A percentile compares a stretch with the other conserved stretches of the same genome.
Evolutionary conservation across 1,140 invertebrate genomes (phyloP).

Genomic region (Belonocnema kinseyi): DNA sequence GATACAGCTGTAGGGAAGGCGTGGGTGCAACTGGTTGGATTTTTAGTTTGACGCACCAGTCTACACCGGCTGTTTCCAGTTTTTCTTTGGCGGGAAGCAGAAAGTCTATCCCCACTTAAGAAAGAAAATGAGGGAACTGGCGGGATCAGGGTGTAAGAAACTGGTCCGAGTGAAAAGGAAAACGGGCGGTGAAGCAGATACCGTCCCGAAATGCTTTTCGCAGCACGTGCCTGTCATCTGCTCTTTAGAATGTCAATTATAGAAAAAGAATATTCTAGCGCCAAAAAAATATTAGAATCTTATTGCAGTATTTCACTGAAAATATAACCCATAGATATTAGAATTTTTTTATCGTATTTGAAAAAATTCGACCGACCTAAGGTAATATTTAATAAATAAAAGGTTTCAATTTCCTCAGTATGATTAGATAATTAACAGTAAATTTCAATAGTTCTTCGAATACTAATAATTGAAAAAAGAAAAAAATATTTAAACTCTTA

Average conservation of each 20-base stretch:
- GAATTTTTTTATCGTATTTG: not conserved
- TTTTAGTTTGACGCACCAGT: constrained; percentile 12
- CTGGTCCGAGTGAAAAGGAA: constrained; percentile 31
- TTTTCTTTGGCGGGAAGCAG: constrained; percentile 49
- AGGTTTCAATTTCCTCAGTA: too few species aligned
- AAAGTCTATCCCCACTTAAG: constrained; percentile 32
- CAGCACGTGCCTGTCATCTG: constrained; percentile 24
- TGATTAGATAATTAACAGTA: too few species aligned
- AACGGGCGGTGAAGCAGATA: constrained; percentile 17
- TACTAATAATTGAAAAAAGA: too few species aligned
- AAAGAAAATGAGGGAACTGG: constrained; percentile 18
- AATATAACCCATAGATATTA: not conserved
- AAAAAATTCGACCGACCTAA: not conserved
- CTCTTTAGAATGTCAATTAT: not conserved
- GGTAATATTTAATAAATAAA: not conserved
- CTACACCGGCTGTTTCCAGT: constrained; percentile 16
- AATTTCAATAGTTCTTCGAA: too few species aligned
- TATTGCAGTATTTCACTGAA: not conserved
- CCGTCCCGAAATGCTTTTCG: constrained; percentile 8
- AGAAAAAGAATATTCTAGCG: not conserved
- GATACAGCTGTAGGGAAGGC: constrained; percentile 43
- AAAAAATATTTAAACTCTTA: too few species aligned
- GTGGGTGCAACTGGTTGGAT: constrained; percentile 58
- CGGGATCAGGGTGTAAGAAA: constrained; percentile 5
- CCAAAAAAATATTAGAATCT: too few species aligned